Conservation (phyloP, 2,888 invertebrate species). For the Philhelius pedissequus region DNA sequence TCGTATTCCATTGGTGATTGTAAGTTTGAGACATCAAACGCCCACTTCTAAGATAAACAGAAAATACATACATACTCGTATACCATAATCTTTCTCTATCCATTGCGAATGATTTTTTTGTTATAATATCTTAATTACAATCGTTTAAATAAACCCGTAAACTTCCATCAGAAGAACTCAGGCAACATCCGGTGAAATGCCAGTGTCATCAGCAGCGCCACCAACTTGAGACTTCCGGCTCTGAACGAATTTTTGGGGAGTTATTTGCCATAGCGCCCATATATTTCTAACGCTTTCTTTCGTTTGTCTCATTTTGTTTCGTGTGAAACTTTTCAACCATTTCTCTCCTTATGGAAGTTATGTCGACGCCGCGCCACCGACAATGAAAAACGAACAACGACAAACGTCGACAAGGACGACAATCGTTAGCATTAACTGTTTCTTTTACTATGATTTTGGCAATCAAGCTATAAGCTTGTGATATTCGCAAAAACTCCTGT, state of each 20-base stretch:
- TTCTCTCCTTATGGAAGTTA: constrained; percentile 9
- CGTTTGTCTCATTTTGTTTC: neutral
- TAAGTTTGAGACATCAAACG: neutral
- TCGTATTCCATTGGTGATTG: too few relatives aligned
- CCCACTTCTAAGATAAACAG: neutral
- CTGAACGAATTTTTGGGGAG: neutral
- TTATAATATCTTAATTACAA: constrained; percentile 61
- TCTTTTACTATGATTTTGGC: constrained; percentile 62
- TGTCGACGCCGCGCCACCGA: neutral
- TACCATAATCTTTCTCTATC: neutral
- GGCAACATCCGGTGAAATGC: constrained; percentile 59
- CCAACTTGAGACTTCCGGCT: constrained; percentile 45
- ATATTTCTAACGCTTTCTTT: neutral
- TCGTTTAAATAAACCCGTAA: constrained; percentile 46
- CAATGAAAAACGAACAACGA: neutral
- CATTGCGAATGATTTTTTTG: constrained; percentile 23
- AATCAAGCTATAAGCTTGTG: constrained; percentile 45
- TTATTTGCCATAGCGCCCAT: neutral
- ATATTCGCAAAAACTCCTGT: constrained; percentile 66
- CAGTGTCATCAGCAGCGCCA: constrained; percentile 39
- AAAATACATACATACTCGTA: neutral
- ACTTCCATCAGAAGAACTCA: constrained; percentile 58
- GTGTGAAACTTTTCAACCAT: constrained; percentile 1
- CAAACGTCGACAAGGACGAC: constrained; percentile 9
- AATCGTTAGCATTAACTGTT: constrained; percentile 57